Base-by-base conservation (phyloP, 2,113 vertebrate genomes). In the Cephalopterus ornatus region DNA sequence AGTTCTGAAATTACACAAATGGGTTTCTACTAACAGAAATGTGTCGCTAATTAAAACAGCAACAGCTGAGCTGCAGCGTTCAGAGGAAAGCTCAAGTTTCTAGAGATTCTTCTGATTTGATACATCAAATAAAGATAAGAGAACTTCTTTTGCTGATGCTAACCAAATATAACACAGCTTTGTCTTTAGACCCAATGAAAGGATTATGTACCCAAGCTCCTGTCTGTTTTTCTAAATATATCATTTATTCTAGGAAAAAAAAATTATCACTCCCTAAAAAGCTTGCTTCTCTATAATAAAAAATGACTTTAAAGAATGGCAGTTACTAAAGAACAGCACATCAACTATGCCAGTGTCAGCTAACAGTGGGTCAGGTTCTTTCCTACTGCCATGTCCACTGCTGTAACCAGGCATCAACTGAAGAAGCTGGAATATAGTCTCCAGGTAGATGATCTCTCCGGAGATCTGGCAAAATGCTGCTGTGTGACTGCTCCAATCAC, bases 401-500 rank as follows among this genome's bases (percentile, higher is more conserved):
- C 75, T 42, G 7, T 30, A 71, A 35, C 16, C 28, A 77, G n/a
- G 53, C 19, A 47, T 14, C 41, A 73, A 27, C 18, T 44, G 33
- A 85, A 67, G 35, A 76, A 84, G 47, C 26, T 80, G 33, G 35
- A 93, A 85, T 11, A 68, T 9, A 66, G 28, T 21, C 20, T 66
- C 8, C 9, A 63, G 41, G 39, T 32, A 53, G 41, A 59, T 74
- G 26, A 20, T 78, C 39, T 3, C 61, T 42, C 37, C 30, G 50
- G 35, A 53, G 41, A 71, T 30, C 8, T 16, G 14, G 32, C 20
- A 79, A 86, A 79, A 76, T 2, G 22, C 14, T 71, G 33, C 26
- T 42, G 39, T 11, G 10, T 46, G 35, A 66, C 22, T 1, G 1
- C 33, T 66, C 37, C 2, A 1, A 49, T 19, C 14, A 8, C 30